Evolutionary conservation across 2,113 vertebrate genomes (phyloP).

Genomic region (Alaudala cheleensis): DNA sequence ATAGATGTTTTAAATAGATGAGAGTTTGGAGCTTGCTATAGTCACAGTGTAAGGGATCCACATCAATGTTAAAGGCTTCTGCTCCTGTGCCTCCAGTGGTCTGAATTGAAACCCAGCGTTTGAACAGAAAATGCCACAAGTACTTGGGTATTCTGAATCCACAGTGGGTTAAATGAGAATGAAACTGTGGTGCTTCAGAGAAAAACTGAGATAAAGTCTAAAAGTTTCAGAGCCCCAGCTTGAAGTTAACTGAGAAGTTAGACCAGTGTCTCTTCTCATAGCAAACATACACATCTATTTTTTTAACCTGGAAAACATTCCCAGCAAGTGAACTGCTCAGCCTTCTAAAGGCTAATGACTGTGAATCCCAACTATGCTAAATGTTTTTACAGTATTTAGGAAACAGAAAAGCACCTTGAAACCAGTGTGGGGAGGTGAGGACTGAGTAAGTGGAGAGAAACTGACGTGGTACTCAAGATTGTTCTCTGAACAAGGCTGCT

Average conservation of each 20-base stretch:
- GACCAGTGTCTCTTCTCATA: neutral
- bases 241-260: neutral
- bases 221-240: neutral
- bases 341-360: neutral
- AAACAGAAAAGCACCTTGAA: conserved; percentile 23
- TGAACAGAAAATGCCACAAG: neutral
- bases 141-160: neutral
- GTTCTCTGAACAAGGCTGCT: conserved; percentile 1
- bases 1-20: conserved; percentile 60
- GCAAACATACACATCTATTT: neutral
- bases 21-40: conserved; percentile 4
- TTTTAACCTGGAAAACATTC: neutral
- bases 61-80: neutral
- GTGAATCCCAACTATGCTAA: neutral
- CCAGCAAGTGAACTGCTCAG: neutral
- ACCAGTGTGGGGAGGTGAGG: neutral
- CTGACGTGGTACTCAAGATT: neutral
- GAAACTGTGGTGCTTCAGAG: neutral
- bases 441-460: neutral
- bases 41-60: neutral
- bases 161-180: neutral
- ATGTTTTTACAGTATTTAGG: neutral
- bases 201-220: neutral
- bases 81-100: neutral
- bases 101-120: neutral